Evolutionary conservation across 2,113 vertebrate genomes (phyloP), one percentile per base, ranked within the genome.

Genomic region (Silurus glanis): DNA sequence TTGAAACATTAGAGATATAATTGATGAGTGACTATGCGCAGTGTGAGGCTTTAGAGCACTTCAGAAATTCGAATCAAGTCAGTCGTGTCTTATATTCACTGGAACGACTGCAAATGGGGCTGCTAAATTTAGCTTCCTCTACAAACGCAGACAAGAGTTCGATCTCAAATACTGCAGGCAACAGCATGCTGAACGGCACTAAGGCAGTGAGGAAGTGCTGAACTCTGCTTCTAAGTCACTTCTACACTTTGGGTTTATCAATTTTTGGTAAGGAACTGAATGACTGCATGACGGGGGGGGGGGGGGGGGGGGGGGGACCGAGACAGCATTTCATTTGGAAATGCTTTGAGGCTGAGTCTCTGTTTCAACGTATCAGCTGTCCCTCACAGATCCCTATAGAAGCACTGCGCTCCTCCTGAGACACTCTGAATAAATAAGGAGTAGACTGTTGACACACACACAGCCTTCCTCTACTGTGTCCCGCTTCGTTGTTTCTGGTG

Each of bases 401-500:
- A 84, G 83, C 64, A 64, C 56, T 10, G 61, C 74, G 69, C 49
- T 66, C 55, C 62, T 86, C 82, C 64, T 82, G 85, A 74, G 85
- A 83, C 79, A 14, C 17, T 16, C 80, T 37, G 80, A 67, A 87
- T 88, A 90, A 90, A 90, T 88, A 90, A 88, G 80, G 85, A 90
- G 72, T 83, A 37, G 8, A 25, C 47, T 37, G 45, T 49, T 28
- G 53, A 66, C 58, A 58, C 80, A 37, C 80, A 37, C 80, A 23
- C 67, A 14, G 12, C 12, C 62, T 72, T 80, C 78, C 37, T 49
- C 14, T 55, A 49, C 71, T 58, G 13, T 53, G 61, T 25, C 14
- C 45, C n/a, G 14, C 25, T 72, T 66, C 64, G 86, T 23, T 23
- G 14, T 72, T 61, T 75, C 53, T 76, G 23, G 78, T 67, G 19